These are phyloP conservation scores for Clanis bilineata DNA, from an alignment of 2,888 invertebrate species.

Conservation along the genomic window DNA sequence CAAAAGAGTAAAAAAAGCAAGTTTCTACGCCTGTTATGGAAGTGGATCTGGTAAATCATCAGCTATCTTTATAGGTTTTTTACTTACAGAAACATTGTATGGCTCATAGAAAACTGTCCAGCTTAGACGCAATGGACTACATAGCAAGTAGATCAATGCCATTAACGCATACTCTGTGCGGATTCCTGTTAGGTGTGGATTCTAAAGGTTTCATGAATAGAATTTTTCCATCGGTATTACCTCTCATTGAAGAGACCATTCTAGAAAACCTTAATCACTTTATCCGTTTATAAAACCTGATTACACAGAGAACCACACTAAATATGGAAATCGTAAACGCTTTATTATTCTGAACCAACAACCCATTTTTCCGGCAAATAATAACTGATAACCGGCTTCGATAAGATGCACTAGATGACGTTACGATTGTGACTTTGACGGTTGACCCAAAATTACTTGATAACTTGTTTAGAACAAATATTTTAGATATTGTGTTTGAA, in stretches of 20 bases:
- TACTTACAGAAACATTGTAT: background rate
- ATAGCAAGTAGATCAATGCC: background rate
- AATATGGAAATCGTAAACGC: background rate
- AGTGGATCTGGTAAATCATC: background rate
- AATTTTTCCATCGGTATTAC: no score
- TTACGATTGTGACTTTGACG: conserved; percentile 7
- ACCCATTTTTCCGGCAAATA: conserved; percentile 17
- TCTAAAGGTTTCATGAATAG: no score
- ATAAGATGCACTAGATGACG: background rate
- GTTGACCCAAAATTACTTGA: conserved; percentile 14
- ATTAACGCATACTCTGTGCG: background rate
- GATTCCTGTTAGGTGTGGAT: background rate
- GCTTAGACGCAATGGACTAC: background rate
- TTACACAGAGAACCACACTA: background rate
- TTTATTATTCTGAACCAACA: conserved; percentile 21
- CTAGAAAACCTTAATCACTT: no score
- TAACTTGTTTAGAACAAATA: conserved; percentile 9
- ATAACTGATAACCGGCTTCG: background rate
- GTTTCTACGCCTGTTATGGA: background rate
- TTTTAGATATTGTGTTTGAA: background rate
- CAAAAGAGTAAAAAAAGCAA: background rate
- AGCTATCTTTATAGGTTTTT: background rate
- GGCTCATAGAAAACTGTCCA: background rate
- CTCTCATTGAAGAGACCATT: no score
- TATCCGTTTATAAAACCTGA: background rate